phyloP scores from a whole-genome alignment of 2,113 vertebrate genomes.

The Emydura subglobosa region DNA sequence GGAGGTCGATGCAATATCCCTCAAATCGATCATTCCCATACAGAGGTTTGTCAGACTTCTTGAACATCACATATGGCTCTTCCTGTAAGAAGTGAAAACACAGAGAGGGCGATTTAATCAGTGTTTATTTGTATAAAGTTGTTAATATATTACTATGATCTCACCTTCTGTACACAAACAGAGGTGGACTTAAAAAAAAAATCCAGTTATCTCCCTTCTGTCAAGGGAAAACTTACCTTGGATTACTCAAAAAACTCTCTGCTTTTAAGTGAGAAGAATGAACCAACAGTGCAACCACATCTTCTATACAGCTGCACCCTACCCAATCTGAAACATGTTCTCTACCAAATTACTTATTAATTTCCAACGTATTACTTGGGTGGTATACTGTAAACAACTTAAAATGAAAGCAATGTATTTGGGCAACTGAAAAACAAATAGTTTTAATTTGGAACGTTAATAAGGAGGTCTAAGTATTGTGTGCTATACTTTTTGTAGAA shows the following conservation, averaged over 20 bases:
- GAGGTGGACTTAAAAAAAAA: neutral
- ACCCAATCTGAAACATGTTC: neutral
- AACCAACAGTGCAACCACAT: rapidly evolving
- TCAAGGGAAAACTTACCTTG: neutral
- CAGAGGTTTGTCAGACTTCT: constrained; percentile 97
- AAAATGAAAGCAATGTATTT: neutral
- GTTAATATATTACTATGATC: neutral
- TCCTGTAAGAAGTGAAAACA: constrained; percentile 81
- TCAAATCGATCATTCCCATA: constrained; percentile 98
- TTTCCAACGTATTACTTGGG: neutral
- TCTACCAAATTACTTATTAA: neutral
- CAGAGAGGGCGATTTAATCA: neutral
- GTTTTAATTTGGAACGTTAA: neutral
- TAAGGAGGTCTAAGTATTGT: neutral
- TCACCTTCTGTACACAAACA: neutral
- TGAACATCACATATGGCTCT: constrained; percentile 98
- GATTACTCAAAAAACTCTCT: neutral
- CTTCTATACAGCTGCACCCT: neutral
- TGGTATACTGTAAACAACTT: neutral
- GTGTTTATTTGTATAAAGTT: neutral
- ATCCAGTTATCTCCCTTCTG: neutral
- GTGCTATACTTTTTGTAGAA: neutral
- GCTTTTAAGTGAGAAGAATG: neutral
- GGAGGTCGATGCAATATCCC: constrained; percentile 96
- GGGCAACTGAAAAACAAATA: neutral